Percentiles rank a stretch among this genome's conserved stretches.
Conservation (phyloP, 2,888 invertebrate species). For the Xanthorhoe designata region DNA sequence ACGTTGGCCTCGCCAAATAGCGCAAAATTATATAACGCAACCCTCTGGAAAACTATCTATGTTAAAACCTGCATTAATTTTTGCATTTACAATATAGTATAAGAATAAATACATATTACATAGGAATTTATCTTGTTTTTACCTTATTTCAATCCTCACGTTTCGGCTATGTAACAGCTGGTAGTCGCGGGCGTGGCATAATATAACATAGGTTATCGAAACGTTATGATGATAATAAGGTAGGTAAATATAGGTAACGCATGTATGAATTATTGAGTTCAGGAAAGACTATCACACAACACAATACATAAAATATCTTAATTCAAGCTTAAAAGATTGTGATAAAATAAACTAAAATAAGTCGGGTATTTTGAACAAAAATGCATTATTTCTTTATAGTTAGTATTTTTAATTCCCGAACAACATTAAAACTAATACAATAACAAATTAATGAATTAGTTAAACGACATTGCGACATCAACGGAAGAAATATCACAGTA, state of each 20-base stretch:
- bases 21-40: conserved; percentile 48
- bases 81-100: not conserved
- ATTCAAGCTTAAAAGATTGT: not conserved
- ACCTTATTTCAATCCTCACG: no score
- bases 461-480: conserved; percentile 58
- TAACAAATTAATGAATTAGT: conserved; percentile 66
- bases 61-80: not conserved
- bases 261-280: no score
- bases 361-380: not conserved
- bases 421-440: conserved; percentile 52
- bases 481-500: conserved; percentile 80
- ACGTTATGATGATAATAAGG: no score
- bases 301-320: no score
- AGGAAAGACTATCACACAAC: no score
- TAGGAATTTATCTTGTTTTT: no score
- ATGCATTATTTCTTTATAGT: conserved; percentile 43
- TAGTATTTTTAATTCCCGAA: conserved; percentile 52
- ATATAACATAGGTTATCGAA: no score
- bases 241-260: no score
- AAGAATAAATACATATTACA: no score
- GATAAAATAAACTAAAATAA: not conserved
- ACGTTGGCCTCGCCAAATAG: conserved; percentile 50
- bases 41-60: conserved; percentile 22
- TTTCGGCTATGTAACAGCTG: no score
- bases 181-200: no score